Conservation (phyloP, 2,888 invertebrate genomes). For the Acrobasis consociella region DNA sequence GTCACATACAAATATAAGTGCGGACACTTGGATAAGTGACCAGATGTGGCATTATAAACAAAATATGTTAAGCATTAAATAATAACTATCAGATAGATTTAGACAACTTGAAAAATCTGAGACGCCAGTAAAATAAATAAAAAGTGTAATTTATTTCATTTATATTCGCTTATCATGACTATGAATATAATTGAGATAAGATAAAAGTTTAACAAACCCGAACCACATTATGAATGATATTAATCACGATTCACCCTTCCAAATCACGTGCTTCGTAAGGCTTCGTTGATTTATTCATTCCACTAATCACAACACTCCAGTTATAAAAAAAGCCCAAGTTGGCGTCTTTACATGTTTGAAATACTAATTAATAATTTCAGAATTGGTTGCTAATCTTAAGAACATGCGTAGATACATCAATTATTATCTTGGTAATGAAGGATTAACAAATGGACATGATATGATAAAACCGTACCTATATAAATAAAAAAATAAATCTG, state of each 20-base stretch:
- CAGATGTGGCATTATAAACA: too few species aligned
- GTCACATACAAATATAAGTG: too few species aligned
- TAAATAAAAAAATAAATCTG: too few species aligned
- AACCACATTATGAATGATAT: background rate
- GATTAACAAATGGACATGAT: background rate
- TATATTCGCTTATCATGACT: background rate
- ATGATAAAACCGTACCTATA: constrained; percentile 3
- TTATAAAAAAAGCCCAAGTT: background rate
- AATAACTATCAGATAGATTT: too few species aligned
- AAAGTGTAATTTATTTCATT: background rate
- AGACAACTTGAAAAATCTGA: too few species aligned
- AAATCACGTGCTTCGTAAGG: background rate
- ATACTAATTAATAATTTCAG: background rate
- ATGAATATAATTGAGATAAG: background rate
- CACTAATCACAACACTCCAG: background rate
- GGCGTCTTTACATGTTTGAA: too few species aligned
- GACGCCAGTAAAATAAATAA: background rate
- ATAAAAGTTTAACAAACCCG: constrained; percentile 1
- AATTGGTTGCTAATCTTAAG: background rate
- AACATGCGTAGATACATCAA: background rate
- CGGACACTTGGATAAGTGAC: too few species aligned
- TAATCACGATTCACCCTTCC: background rate
- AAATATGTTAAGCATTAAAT: too few species aligned
- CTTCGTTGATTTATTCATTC: too few species aligned
- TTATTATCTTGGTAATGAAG: constrained; percentile 1